Conservation (phyloP, 2,113 vertebrate species). For the Epinephelus moara region DNA sequence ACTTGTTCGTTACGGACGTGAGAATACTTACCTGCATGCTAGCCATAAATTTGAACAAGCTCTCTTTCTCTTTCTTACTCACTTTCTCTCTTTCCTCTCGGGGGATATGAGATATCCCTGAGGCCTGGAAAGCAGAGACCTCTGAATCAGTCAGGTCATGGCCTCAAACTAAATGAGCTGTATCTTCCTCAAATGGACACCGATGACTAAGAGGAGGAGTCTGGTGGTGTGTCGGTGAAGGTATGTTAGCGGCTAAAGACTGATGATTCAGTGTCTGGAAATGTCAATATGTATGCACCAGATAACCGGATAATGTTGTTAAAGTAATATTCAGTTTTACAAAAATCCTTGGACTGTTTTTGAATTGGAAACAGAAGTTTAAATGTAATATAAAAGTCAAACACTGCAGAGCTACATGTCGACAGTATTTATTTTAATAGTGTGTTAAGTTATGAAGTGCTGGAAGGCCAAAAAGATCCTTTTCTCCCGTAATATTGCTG, state of each 20-base stretch:
- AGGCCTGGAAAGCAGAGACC: constrained; percentile 51
- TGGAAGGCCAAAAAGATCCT: neutral
- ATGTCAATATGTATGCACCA: neutral
- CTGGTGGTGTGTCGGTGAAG: constrained; percentile 27
- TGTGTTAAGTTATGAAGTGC: constrained; percentile 13
- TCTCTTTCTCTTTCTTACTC: neutral
- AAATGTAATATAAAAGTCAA: neutral
- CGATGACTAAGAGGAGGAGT: constrained; percentile 28
- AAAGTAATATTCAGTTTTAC: neutral
- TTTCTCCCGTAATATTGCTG: neutral
- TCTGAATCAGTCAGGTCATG: constrained; percentile 53
- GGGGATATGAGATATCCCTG: constrained; percentile 60
- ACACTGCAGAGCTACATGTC: neutral
- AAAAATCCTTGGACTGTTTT: neutral
- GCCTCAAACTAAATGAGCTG: constrained; percentile 67
- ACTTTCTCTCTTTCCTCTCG: constrained; percentile 15
- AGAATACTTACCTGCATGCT: constrained; percentile 1
- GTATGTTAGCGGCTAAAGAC: neutral
- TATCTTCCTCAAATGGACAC: constrained; percentile 57
- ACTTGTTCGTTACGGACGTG: neutral
- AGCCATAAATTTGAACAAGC: neutral
- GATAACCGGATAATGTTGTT: neutral
- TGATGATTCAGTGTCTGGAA: constrained; percentile 30
- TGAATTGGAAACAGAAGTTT: neutral
- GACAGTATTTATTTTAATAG: neutral